phyloP scores from a whole-genome alignment of 2,797 vertebrate species.

The Silurus lanzhouensis region DNA sequence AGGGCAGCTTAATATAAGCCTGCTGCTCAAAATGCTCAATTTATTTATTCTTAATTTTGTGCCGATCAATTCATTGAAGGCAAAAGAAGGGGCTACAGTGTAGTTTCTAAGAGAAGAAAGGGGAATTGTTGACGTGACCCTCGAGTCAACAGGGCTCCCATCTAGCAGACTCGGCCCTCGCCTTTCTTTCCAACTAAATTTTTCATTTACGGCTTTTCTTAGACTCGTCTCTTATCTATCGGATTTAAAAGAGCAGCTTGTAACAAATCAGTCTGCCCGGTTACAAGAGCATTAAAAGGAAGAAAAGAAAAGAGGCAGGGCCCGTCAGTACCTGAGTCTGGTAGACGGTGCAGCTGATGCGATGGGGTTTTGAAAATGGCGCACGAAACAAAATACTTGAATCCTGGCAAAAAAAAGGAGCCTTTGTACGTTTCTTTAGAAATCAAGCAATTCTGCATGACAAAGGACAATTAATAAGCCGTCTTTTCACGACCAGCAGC shows the following conservation, averaged over 20 bases:
- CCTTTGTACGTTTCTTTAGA: constrained; percentile 99
- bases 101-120: constrained; percentile 99
- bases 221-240: constrained; percentile 99
- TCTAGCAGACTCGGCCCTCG: constrained; percentile 99
- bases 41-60: constrained; percentile 99
- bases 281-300: constrained; percentile 99
- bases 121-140: constrained; percentile 99
- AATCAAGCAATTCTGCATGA: constrained; percentile 99
- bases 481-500: constrained; percentile 99
- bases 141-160: constrained; percentile 99
- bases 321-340: constrained; percentile 99
- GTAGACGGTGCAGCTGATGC: constrained; percentile 99
- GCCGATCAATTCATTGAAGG: constrained; percentile 99
- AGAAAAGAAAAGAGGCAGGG: constrained; percentile 98
- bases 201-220: constrained; percentile 99
- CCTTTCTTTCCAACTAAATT: constrained; percentile 99
- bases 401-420: constrained; percentile 99
- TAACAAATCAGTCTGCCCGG: constrained; percentile 99
- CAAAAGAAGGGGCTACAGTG: constrained; percentile 97
- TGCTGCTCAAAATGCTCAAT: constrained; percentile 97
- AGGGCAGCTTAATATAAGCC: constrained; percentile 89
- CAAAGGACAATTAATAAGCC: constrained; percentile 99
- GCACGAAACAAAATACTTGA: constrained; percentile 99
- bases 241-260: constrained; percentile 99
- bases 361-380: constrained; percentile 98